Evolutionary conservation across 2,113 vertebrate species (phyloP).

Genomic region (Gasterosteus aculeatus): DNA sequence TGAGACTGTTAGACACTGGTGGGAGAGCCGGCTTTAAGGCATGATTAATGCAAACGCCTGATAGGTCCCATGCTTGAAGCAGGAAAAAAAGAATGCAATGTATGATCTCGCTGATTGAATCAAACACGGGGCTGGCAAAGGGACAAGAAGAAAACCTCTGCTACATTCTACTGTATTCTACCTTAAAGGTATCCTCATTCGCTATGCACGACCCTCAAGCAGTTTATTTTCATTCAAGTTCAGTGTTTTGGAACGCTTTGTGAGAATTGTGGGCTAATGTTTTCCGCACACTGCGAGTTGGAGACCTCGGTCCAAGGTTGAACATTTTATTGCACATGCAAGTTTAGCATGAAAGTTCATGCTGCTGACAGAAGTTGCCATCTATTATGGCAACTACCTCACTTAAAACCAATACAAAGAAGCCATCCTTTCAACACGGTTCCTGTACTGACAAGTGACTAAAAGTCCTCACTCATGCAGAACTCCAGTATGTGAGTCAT

Average conservation of each 20-base stretch:
- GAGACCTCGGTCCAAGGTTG: constrained; percentile 50
- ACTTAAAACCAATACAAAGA: constrained; percentile 59
- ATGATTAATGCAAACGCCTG: constrained; percentile 73
- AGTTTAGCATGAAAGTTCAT: constrained; percentile 66
- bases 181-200: constrained; percentile 1
- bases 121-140: constrained; percentile 54
- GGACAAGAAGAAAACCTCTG: constrained; percentile 38
- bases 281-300: constrained; percentile 43
- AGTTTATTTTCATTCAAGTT: constrained; percentile 47
- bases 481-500: constrained; percentile 47
- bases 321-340: constrained; percentile 66
- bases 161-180: constrained; percentile 9
- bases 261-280: constrained; percentile 58
- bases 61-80: constrained; percentile 58
- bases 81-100: constrained; percentile 34
- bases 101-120: constrained; percentile 65
- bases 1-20: constrained; percentile 69
- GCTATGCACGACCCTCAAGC: constrained; percentile 34
- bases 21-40: constrained; percentile 60
- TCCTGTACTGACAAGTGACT: constrained; percentile 50
- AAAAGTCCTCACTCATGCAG: constrained; percentile 64
- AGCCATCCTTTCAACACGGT: constrained; percentile 72
- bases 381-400: constrained; percentile 70
- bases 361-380: constrained; percentile 71
- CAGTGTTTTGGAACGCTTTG: constrained; percentile 43